Evolutionary conservation across 2,797 vertebrate species (phyloP).

Genomic region (Myiotriccus ornatus): DNA sequence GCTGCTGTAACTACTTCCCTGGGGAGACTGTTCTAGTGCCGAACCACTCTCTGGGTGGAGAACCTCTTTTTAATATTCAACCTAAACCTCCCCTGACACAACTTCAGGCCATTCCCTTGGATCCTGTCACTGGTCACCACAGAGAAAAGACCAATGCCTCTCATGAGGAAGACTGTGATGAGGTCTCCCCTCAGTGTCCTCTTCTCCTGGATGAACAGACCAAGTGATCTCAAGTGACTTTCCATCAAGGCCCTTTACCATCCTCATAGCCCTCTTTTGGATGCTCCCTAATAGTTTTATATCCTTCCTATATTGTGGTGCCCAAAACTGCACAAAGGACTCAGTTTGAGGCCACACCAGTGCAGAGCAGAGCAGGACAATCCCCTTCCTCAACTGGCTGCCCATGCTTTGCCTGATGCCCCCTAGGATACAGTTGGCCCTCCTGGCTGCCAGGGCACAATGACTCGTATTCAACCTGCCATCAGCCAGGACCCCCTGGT

Average conservation of each 20-base stretch:
- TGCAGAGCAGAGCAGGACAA: accelerated
- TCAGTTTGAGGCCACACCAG: accelerated
- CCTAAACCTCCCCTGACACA: background rate
- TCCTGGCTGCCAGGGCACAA: background rate
- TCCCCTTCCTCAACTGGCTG: accelerated
- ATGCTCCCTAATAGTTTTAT: accelerated
- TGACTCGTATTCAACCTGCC: accelerated
- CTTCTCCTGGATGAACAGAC: background rate
- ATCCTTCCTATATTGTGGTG: background rate
- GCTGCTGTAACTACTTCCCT: background rate
- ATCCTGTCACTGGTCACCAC: background rate
- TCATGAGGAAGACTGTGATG: background rate
- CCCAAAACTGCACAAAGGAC: background rate
- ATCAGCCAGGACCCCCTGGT: accelerated
- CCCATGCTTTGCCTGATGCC: accelerated
- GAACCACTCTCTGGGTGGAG: accelerated
- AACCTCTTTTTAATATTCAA: background rate
- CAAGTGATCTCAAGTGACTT: background rate
- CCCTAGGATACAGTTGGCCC: background rate
- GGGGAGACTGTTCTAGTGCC: background rate
- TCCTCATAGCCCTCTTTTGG: background rate
- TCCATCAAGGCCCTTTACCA: background rate
- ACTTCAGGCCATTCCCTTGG: background rate
- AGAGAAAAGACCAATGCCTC: no score
- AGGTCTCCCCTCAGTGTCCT: background rate